A percentile compares a stretch with the other conserved stretches of the same genome.
Conservation (phyloP, 2,113 vertebrate genomes). For the Crotalus viridis region DNA sequence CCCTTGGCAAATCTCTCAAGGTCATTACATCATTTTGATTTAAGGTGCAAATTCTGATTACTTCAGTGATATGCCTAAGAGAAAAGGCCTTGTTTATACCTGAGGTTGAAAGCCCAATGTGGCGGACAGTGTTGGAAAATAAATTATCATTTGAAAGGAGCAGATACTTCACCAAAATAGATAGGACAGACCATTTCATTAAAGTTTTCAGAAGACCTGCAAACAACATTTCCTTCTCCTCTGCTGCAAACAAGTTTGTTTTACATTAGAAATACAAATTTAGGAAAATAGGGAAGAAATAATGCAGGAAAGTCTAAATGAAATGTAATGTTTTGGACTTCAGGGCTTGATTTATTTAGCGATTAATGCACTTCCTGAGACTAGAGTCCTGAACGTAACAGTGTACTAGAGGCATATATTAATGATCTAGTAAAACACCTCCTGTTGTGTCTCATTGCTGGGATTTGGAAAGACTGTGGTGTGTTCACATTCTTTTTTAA, state of each 20-base stretch:
- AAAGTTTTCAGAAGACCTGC: slow-evolving; percentile 3
- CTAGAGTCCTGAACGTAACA: neutral
- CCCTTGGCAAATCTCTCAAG: slow-evolving; percentile 34
- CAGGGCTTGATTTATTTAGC: slow-evolving; percentile 34
- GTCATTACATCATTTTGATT: slow-evolving; percentile 43
- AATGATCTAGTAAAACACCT: slow-evolving; percentile 21
- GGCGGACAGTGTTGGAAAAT: neutral
- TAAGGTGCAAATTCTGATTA: slow-evolving; percentile 34
- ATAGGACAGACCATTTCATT: slow-evolving; percentile 11
- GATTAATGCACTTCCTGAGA: slow-evolving; percentile 27
- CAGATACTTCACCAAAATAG: slow-evolving; percentile 12
- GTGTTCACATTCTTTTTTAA: slow-evolving; percentile 9
- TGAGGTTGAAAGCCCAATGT: slow-evolving; percentile 22
- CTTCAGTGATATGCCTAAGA: slow-evolving; percentile 42
- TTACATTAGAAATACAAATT: neutral
- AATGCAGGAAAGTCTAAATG: slow-evolving; percentile 6
- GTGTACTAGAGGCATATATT: neutral
- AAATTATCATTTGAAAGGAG: slow-evolving; percentile 14
- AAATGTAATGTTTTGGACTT: neutral
- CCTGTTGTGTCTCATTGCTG: slow-evolving; percentile 19
- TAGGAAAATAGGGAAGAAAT: neutral
- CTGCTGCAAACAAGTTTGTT: neutral
- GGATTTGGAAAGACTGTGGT: slow-evolving; percentile 27
- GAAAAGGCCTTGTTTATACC: slow-evolving; percentile 19
- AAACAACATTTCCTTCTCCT: slow-evolving; percentile 18